phyloP scores from a whole-genome alignment of 2,888 invertebrate genomes.

The Alitta virens region DNA sequence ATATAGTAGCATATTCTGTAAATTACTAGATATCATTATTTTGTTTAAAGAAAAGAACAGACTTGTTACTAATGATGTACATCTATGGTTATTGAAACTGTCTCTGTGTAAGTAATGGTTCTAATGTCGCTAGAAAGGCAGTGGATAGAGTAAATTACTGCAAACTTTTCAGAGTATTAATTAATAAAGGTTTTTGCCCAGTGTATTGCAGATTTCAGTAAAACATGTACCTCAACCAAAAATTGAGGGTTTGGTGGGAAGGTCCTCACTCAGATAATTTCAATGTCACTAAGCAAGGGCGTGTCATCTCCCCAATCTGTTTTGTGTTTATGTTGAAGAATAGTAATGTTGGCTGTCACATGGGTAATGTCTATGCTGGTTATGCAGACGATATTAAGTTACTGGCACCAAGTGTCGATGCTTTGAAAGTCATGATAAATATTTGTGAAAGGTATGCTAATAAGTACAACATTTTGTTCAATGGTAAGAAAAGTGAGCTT shows the following conservation, averaged over 20 bases:
- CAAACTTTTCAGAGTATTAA: not conserved
- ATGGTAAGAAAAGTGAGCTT: not conserved
- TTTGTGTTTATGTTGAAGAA: not conserved
- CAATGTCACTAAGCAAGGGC: not conserved
- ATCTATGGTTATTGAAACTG: too few species aligned
- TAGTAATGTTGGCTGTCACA: not conserved
- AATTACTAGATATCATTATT: not conserved
- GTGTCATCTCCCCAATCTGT: not conserved
- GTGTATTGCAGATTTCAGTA: not conserved
- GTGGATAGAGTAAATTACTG: not conserved
- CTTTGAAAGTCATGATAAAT: not conserved
- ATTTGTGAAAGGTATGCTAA: not conserved
- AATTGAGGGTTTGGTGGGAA: not conserved
- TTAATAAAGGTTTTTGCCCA: not conserved
- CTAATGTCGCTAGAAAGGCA: conserved; percentile 1
- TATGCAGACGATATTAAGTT: not conserved
- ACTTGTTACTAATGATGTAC: not conserved
- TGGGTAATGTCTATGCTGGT: not conserved
- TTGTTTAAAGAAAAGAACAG: not conserved
- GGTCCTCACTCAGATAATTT: not conserved
- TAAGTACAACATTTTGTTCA: not conserved
- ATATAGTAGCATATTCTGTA: not conserved
- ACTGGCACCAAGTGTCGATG: not conserved
- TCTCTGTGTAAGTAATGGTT: not conserved
- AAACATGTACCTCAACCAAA: not conserved